A percentile compares a stretch with the other conserved stretches of the same genome.
phyloP scores from a whole-genome alignment of 1,140 invertebrate species.

The Drosophila tristis region DNA sequence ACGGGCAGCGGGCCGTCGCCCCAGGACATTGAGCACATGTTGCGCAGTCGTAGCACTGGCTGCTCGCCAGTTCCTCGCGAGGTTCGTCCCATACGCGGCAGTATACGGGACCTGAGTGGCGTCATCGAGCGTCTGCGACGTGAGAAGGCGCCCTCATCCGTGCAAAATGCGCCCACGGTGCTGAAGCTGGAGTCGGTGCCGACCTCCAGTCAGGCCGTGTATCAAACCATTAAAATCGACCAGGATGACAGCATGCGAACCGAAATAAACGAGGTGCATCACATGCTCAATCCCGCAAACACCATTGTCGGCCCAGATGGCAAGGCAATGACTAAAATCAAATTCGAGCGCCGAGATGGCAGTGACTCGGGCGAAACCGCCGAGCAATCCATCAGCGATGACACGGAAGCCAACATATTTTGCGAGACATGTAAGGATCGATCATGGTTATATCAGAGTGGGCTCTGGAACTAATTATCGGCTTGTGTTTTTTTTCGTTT shows the following conservation, averaged over 20 bases:
- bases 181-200: conserved; percentile 69
- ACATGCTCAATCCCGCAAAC: conserved; percentile 80
- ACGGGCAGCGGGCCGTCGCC: conserved; percentile 31
- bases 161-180: conserved; percentile 36
- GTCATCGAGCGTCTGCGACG: conserved; percentile 76
- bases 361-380: conserved; percentile 60
- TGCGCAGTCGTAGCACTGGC: conserved; percentile 66
- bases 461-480: conserved; percentile 25
- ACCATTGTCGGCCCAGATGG: conserved; percentile 87
- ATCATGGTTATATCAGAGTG: conserved; percentile 4
- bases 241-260: conserved; percentile 72
- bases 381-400: conserved; percentile 64
- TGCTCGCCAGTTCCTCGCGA: conserved; percentile 69
- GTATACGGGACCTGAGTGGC: conserved; percentile 70
- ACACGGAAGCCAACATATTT: conserved; percentile 63
- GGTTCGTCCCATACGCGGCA: conserved; percentile 47
- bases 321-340: conserved; percentile 82
- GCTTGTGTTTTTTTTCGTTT: conserved; percentile 15
- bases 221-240: conserved; percentile 74
- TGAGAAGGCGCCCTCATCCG: conserved; percentile 46
- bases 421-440: conserved; percentile 68
- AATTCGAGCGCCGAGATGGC: conserved; percentile 75
- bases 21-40: conserved; percentile 64
- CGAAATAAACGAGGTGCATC: conserved; percentile 74
- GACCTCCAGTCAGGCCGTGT: conserved; percentile 71